Base-by-base conservation (phyloP, 64 coral and sea anemone species). In the Porites lutea region DNA sequence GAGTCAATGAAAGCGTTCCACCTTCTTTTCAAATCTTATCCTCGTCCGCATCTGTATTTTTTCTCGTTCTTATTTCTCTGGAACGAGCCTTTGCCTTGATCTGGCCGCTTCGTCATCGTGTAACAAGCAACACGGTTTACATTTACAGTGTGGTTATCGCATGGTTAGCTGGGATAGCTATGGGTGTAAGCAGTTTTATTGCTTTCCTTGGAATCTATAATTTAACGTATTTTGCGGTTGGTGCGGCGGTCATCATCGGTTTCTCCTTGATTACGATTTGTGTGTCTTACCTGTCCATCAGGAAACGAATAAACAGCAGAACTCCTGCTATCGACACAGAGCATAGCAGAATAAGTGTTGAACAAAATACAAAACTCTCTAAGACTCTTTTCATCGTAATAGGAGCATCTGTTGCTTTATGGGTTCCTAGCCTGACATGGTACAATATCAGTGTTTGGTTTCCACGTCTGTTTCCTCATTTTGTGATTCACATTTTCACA, bases 341-440 rank as follows among this genome's bases (percentile, higher is more conserved):
- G 12, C 54, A 57, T 12, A 57, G 12, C 54, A 57, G 54, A 12
- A 7, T 9, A 57, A 73, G 37, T 37, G 71, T 37, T 12, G 43
- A 73, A 4, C 79, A 82, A 15, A 65, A 47, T 14, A 65, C 4
- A 0, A 82, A 82, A 82, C 44, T 82, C 6, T 49, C 59, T 15
- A 82, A 27, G 15, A 82, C 79, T 82, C 43, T 82, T 37, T 82
- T 65, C n/a, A n/a, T 82, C 50, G 43, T 82, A 4, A 49, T 82
- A 19, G 59, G 22, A 65, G 79, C 43, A 44, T 82, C 59, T 63
- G 14, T 65, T 65, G 23, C 48, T 57, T 65, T 46, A 45, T 65
- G 79, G 79, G 14, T 82, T 47, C 79, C 79, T 48, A 65, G 79
- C 46, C 6, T 82, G 2, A 13, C 45, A 19, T 7, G 46, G 2